Conservation (phyloP, 2,888 invertebrate species). For the Epiblema foenella region DNA sequence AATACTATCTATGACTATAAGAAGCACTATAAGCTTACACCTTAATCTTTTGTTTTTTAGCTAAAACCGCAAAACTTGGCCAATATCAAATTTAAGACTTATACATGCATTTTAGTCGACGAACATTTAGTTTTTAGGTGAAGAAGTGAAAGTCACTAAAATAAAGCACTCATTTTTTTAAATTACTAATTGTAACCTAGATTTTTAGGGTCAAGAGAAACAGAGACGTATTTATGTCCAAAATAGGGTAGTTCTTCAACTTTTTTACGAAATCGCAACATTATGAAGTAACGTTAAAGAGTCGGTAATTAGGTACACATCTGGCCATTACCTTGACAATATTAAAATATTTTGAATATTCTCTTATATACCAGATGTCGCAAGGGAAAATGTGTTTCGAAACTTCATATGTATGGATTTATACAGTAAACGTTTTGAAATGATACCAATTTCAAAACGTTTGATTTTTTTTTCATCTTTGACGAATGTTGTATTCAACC, state of each 20-base stretch:
- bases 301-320: constrained; percentile 15
- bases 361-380: constrained; percentile 7
- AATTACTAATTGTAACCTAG: not conserved
- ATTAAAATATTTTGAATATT: constrained; percentile 35
- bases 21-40: too few relatives aligned
- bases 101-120: too few relatives aligned
- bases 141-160: too few relatives aligned
- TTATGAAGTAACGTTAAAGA: constrained; percentile 5
- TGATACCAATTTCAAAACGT: not conserved
- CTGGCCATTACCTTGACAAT: constrained; percentile 25
- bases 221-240: not conserved
- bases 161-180: too few relatives aligned
- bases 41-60: too few relatives aligned
- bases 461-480: not conserved
- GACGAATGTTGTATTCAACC: too few relatives aligned
- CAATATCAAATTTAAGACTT: too few relatives aligned
- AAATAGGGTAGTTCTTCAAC: not conserved
- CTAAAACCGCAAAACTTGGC: too few relatives aligned
- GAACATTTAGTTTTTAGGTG: too few relatives aligned
- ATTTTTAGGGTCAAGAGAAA: not conserved
- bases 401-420: constrained; percentile 15
- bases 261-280: constrained; percentile 1
- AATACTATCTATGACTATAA: too few relatives aligned
- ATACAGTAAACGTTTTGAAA: constrained; percentile 9
- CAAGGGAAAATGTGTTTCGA: not conserved